phyloP scores from a whole-genome alignment of 1,140 invertebrate genomes.

The Anastrepha obliqua region DNA sequence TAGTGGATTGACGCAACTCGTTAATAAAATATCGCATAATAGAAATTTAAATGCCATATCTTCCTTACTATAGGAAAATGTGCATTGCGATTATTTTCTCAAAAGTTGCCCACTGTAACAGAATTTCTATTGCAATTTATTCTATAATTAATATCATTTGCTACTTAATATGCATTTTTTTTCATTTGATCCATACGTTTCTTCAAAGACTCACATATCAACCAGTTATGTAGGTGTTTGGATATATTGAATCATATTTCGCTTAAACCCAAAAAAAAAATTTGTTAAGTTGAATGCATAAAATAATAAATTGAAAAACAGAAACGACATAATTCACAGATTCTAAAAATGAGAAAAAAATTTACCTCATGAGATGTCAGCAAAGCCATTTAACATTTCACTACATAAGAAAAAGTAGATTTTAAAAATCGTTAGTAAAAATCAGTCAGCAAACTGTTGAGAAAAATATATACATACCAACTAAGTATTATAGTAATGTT shows the following conservation, averaged over 20 bases:
- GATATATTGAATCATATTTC: not conserved
- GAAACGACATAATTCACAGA: constrained; percentile 17
- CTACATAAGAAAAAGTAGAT: not conserved
- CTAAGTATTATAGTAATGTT: not conserved
- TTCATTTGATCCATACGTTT: not conserved
- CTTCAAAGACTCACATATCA: constrained; percentile 18
- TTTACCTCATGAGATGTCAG: constrained; percentile 35
- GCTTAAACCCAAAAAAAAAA: not conserved
- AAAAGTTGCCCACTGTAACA: no score
- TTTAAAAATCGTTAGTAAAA: not conserved
- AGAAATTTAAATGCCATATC: no score
- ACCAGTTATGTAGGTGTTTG: not conserved
- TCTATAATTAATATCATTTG: no score
- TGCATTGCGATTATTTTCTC: no score
- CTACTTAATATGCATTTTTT: not conserved
- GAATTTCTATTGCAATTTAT: no score
- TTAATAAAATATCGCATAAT: no score
- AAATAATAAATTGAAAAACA: not conserved
- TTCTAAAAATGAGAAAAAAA: constrained; percentile 21
- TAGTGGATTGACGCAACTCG: no score
- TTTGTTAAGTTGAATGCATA: constrained; percentile 2
- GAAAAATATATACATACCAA: not conserved
- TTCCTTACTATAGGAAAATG: no score
- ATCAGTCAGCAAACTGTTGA: not conserved
- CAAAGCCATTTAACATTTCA: constrained; percentile 35